These are phyloP conservation scores for Pangasius djambal DNA, from an alignment of 2,797 vertebrate species.

Conservation along the genomic window DNA sequence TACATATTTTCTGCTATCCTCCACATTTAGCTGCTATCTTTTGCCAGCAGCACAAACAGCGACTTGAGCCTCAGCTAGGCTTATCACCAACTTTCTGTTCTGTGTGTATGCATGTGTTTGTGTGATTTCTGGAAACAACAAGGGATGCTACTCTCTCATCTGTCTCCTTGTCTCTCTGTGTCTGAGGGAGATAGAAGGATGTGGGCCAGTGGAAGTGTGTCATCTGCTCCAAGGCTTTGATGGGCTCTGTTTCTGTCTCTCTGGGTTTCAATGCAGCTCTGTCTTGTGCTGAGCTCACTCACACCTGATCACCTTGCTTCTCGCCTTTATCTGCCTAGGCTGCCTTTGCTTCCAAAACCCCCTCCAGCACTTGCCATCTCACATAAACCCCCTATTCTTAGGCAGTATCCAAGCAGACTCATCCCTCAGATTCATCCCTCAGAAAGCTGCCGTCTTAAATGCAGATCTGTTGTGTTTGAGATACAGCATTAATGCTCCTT, in stretches of 20 bases:
- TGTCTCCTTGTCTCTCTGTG: slow-evolving; percentile 56
- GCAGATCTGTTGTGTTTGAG: slow-evolving; percentile 39
- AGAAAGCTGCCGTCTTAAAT: slow-evolving; percentile 32
- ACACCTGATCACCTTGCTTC: slow-evolving; percentile 70
- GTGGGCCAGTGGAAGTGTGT: slow-evolving; percentile 67
- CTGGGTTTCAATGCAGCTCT: slow-evolving; percentile 54
- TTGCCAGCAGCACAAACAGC: slow-evolving; percentile 49
- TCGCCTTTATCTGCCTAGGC: slow-evolving; percentile 62
- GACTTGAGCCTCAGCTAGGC: slow-evolving; percentile 56
- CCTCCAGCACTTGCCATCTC: slow-evolving; percentile 44
- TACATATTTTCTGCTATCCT: slow-evolving; percentile 37
- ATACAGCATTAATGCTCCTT: slow-evolving; percentile 61
- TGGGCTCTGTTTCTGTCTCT: slow-evolving; percentile 61
- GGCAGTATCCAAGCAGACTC: slow-evolving; percentile 67
- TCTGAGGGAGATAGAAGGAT: slow-evolving; percentile 66
- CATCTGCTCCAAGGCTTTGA: slow-evolving; percentile 73
- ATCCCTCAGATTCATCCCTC: slow-evolving; percentile 58
- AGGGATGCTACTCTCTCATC: slow-evolving; percentile 44
- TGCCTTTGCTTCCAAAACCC: slow-evolving; percentile 44
- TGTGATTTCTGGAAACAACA: slow-evolving; percentile 51
- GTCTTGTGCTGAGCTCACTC: slow-evolving; percentile 66
- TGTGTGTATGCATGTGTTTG: slow-evolving; percentile 53
- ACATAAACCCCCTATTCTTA: slow-evolving; percentile 53
- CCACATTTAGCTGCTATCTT: slow-evolving; percentile 48
- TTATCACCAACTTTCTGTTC: slow-evolving; percentile 67